Evolutionary conservation across 2,797 vertebrate species (phyloP).

Genomic region (Spondyliosoma cantharus): DNA sequence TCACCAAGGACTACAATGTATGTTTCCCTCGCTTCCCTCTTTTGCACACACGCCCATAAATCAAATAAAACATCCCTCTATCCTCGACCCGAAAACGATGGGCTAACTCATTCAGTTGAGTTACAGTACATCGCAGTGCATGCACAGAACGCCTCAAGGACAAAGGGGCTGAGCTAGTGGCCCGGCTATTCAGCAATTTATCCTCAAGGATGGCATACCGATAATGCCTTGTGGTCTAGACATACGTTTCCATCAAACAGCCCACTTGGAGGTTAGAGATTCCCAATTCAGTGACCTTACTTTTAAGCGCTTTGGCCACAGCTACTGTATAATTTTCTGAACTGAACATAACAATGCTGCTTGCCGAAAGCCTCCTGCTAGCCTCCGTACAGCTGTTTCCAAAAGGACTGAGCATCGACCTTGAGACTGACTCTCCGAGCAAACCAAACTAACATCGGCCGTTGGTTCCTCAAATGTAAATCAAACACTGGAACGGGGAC

Average conservation of each 20-base stretch:
- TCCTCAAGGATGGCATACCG: conserved; percentile 56
- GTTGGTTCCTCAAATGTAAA: neutral
- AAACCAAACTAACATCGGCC: conserved; percentile 17
- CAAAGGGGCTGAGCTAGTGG: conserved; percentile 34
- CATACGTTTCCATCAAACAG: conserved; percentile 63
- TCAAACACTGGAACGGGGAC: conserved; percentile 5
- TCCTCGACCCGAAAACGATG: conserved; percentile 68
- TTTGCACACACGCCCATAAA: conserved; percentile 38
- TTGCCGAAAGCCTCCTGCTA: conserved; percentile 17
- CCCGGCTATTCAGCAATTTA: conserved; percentile 56
- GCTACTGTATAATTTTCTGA: conserved; percentile 60
- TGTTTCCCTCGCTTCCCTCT: conserved; percentile 30
- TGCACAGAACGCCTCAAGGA: conserved; percentile 68
- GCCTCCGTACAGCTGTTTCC: conserved; percentile 18
- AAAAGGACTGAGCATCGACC: conserved; percentile 27
- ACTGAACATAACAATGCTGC: conserved; percentile 40
- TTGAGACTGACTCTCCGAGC: conserved; percentile 17
- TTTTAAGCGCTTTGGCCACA: conserved; percentile 56
- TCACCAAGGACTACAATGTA: conserved; percentile 29
- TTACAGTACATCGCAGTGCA: conserved; percentile 51
- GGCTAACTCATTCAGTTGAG: conserved; percentile 49
- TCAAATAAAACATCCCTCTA: conserved; percentile 60
- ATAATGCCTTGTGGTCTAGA: conserved; percentile 65
- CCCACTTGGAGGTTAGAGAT: conserved; percentile 50
- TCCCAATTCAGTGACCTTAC: conserved; percentile 66